Percentiles rank a stretch among this genome's conserved stretches.
These are phyloP conservation scores for Riptortus pedestris DNA, from an alignment of 1,140 invertebrate genomes.

Conservation along the genomic window DNA sequence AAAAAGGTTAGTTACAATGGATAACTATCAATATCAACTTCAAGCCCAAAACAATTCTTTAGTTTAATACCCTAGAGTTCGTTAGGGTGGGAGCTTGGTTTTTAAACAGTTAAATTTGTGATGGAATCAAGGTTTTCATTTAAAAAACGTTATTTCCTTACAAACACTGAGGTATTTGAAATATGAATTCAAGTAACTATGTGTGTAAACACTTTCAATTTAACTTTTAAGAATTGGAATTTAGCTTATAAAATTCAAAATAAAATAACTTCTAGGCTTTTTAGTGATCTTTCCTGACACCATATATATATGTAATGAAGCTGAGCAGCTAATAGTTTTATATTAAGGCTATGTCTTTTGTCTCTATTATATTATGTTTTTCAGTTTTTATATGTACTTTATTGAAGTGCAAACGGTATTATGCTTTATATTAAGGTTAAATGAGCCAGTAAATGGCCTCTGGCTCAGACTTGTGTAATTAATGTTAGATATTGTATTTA, in stretches of 20 bases:
- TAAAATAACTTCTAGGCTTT: not conserved
- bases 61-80: no score
- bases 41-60: no score
- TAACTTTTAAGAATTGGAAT: not conserved
- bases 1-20: no score
- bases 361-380: constrained; percentile 4
- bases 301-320: not conserved
- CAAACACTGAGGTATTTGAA: no score
- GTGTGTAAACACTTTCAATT: not conserved
- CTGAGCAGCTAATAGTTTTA: not conserved
- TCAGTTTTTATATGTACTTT: constrained; percentile 19
- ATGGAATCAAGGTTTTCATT: no score
- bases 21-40: no score
- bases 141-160: no score
- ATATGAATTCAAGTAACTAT: no score
- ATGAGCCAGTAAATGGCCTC: constrained; percentile 1
- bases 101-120: no score
- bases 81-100: no score
- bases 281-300: not conserved
- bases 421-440: constrained; percentile 22
- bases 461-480: not conserved
- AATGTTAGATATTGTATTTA: not conserved
- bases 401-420: constrained; percentile 23
- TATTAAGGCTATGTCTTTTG: not conserved
- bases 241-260: not conserved